Conservation (phyloP, 2,888 invertebrate genomes). For the Nebria salina region DNA sequence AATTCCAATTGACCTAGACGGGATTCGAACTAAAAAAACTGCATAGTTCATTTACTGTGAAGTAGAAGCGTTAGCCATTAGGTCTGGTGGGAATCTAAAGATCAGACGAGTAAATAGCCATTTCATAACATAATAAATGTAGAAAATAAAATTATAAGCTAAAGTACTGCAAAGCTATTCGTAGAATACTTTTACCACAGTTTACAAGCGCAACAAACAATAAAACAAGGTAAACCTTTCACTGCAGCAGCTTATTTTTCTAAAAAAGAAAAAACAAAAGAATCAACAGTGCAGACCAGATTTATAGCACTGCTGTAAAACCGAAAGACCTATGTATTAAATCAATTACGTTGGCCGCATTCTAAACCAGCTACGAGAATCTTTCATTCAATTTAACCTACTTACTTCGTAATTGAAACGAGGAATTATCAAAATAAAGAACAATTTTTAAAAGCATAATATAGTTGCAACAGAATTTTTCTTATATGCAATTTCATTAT, state of each 20-base stretch:
- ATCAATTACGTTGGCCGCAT: constrained; percentile 39
- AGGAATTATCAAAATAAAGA: not conserved
- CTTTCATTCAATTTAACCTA: not conserved
- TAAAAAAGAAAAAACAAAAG: not conserved
- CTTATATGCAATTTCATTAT: too few relatives aligned
- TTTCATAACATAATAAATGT: not conserved
- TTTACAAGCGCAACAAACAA: constrained; percentile 13
- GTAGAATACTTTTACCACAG: constrained; percentile 24
- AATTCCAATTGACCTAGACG: too few relatives aligned
- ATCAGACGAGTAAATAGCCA: not conserved
- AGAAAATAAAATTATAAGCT: constrained; percentile 25
- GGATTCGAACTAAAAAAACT: too few relatives aligned
- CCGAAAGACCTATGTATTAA: constrained; percentile 42
- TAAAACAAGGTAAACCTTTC: constrained; percentile 30
- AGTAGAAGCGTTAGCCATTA: too few relatives aligned
- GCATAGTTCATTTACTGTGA: too few relatives aligned
- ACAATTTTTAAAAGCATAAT: too few relatives aligned
- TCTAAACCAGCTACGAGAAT: not conserved
- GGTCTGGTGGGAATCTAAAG: too few relatives aligned
- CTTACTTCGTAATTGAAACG: not conserved
- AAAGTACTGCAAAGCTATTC: constrained; percentile 30
- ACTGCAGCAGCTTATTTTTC: constrained; percentile 4
- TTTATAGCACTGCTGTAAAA: constrained; percentile 31
- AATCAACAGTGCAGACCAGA: constrained; percentile 36
- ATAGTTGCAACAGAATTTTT: too few relatives aligned